Percentiles rank a stretch among this genome's conserved stretches.
phyloP scores from a whole-genome alignment of 1,140 invertebrate genomes.

The Ceratosolen fusciceps region DNA sequence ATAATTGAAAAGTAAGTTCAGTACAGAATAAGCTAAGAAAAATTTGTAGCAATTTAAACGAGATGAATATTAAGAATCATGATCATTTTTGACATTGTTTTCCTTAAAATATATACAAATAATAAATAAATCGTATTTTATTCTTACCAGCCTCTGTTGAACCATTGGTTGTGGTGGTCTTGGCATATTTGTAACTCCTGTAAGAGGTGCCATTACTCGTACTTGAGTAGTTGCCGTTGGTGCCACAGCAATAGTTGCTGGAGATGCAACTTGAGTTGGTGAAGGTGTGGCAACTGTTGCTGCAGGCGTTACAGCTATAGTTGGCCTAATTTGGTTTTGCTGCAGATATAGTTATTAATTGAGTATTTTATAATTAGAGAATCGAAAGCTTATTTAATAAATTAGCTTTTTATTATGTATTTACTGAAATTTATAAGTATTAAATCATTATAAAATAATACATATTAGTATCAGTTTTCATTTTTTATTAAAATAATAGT shows the following conservation, averaged over 20 bases:
- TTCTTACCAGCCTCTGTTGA: slow-evolving; percentile 69
- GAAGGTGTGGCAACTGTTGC: slow-evolving; percentile 48
- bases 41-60: neutral
- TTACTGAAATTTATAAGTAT: too few species aligned
- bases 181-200: slow-evolving; percentile 65
- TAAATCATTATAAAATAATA: too few species aligned
- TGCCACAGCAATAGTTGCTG: slow-evolving; percentile 59
- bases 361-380: neutral
- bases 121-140: neutral
- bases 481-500: too few species aligned
- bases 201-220: slow-evolving; percentile 72
- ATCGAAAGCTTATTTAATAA: neutral
- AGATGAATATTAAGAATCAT: neutral
- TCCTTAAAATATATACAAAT: neutral
- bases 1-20: too few species aligned
- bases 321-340: slow-evolving; percentile 65
- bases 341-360: slow-evolving; percentile 11
- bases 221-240: slow-evolving; percentile 73
- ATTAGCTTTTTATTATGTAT: too few species aligned
- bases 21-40: too few species aligned
- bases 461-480: too few species aligned
- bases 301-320: slow-evolving; percentile 56
- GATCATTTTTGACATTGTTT: neutral
- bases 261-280: slow-evolving; percentile 52
- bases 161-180: slow-evolving; percentile 65